phyloP scores from a whole-genome alignment of 2,113 vertebrate genomes.

The Hipposideros armiger region DNA sequence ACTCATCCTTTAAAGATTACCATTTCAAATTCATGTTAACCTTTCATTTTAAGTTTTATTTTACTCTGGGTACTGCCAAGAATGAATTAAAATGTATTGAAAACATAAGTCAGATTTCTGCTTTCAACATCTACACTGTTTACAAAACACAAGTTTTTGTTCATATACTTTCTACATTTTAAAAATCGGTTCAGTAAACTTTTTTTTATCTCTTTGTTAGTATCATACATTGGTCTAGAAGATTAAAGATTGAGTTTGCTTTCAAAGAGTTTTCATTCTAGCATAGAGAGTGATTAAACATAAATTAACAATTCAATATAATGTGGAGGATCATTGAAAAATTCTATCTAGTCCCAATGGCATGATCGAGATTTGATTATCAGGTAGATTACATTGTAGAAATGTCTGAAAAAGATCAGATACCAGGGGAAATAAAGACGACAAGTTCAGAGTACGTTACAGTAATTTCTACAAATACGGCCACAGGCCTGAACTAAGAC shows the following conservation, averaged over 20 bases:
- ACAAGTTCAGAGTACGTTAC: neutral
- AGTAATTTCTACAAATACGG: constrained; percentile 3
- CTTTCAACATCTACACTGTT: neutral
- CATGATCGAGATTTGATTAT: neutral
- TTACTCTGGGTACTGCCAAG: neutral
- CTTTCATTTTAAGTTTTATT: neutral
- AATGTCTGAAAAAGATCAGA: neutral
- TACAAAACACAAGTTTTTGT: neutral
- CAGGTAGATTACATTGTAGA: neutral
- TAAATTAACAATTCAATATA: neutral
- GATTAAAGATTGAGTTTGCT: neutral
- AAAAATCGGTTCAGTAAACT: neutral
- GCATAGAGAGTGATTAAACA: neutral
- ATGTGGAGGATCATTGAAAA: neutral
- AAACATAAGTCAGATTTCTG: neutral
- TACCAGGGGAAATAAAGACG: neutral
- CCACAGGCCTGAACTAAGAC: neutral
- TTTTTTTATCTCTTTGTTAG: neutral
- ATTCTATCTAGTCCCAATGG: neutral
- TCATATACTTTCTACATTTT: neutral
- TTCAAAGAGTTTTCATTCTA: neutral
- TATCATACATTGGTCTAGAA: neutral
- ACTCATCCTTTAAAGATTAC: neutral
- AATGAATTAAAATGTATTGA: neutral
- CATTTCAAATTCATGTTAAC: neutral